Percentiles rank a stretch among this genome's conserved stretches.
Conservation (phyloP, 2,113 vertebrate species). For the Equus przewalskii region DNA sequence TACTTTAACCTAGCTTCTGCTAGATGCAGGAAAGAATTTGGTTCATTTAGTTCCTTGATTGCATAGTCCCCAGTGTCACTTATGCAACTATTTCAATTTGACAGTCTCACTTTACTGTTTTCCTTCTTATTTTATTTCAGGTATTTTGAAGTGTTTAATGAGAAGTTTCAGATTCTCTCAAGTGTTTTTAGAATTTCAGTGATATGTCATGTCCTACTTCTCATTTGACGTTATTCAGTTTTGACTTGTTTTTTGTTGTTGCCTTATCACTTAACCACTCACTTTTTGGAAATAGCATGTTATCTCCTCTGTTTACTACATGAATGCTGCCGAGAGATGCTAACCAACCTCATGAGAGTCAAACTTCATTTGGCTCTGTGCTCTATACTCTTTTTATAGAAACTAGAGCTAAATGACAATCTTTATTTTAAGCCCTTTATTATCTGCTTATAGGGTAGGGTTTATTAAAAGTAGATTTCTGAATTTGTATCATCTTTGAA, state of each 20-base stretch:
- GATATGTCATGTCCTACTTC: not conserved
- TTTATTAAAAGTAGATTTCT: slow-evolving; percentile 54
- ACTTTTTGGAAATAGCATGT: not conserved
- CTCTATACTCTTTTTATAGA: not conserved
- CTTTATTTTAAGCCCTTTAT: not conserved
- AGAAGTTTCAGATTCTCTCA: slow-evolving; percentile 65
- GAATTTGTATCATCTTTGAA: slow-evolving; percentile 44
- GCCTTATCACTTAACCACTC: not conserved
- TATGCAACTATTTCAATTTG: slow-evolving; percentile 14
- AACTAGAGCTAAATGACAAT: slow-evolving; percentile 3
- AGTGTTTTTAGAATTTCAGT: slow-evolving; percentile 54
- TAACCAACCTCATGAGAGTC: not conserved
- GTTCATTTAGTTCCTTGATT: slow-evolving; percentile 20
- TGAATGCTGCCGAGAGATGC: not conserved
- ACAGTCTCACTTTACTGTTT: slow-evolving; percentile 24
- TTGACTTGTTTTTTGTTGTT: slow-evolving; percentile 52
- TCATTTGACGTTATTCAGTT: not conserved
- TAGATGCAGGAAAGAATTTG: not conserved
- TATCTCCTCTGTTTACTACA: not conserved
- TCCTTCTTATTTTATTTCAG: slow-evolving; percentile 47
- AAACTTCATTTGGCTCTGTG: not conserved
- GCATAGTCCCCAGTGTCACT: not conserved
- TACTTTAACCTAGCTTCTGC: not conserved
- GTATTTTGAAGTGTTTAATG: slow-evolving; percentile 56
- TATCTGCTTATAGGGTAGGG: not conserved